Evolutionary conservation across 2,888 invertebrate species (phyloP).

Genomic region (Thumatha senex): DNA sequence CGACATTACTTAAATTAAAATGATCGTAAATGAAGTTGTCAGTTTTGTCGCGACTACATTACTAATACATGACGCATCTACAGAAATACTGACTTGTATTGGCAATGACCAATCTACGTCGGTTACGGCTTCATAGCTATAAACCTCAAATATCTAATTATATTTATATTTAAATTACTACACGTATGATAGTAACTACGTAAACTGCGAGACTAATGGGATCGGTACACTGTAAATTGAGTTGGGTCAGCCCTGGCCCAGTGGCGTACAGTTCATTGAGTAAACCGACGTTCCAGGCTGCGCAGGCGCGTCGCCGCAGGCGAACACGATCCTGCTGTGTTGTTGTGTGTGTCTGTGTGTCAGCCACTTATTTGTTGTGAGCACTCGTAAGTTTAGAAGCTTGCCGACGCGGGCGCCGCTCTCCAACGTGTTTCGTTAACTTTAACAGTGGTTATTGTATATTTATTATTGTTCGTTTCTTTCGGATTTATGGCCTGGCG

Average conservation of each 20-base stretch:
- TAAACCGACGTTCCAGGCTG: constrained; percentile 61
- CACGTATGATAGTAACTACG: not conserved
- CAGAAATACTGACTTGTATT: constrained; percentile 57
- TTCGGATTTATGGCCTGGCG: constrained; percentile 28
- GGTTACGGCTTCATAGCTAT: not conserved
- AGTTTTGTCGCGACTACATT: constrained; percentile 56
- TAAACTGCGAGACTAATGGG: not conserved
- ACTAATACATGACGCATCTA: constrained; percentile 68
- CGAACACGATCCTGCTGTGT: constrained; percentile 47
- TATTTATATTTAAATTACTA: not conserved
- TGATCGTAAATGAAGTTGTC: constrained; percentile 55
- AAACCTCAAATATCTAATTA: too few species aligned
- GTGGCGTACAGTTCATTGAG: constrained; percentile 67
- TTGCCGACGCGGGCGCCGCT: constrained; percentile 52
- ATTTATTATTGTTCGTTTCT: constrained; percentile 51
- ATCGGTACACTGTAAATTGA: constrained; percentile 25
- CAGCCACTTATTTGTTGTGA: constrained; percentile 53
- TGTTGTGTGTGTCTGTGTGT: constrained; percentile 37
- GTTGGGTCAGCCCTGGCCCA: constrained; percentile 49
- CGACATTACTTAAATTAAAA: constrained; percentile 41
- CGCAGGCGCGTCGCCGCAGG: constrained; percentile 53
- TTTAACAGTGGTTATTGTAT: constrained; percentile 64
- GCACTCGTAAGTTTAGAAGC: constrained; percentile 61
- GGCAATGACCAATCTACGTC: constrained; percentile 39
- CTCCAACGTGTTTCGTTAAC: constrained; percentile 59